These are phyloP conservation scores for Mnemiopsis leidyi DNA, from an alignment of 37 sponge, comb jelly and placozoan genomes.

Conservation along the genomic window DNA sequence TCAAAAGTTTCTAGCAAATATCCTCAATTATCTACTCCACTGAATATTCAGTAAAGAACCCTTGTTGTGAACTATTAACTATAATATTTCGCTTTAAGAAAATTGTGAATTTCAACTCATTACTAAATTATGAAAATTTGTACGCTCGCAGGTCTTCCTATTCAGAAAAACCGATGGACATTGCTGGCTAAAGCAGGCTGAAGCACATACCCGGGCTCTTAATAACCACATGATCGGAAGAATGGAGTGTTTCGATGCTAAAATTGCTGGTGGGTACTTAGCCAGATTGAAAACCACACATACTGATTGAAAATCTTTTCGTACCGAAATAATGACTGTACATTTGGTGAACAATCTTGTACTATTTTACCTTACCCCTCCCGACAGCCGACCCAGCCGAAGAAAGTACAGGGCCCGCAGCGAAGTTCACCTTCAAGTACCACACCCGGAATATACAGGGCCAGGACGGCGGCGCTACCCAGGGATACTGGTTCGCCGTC, in stretches of 20 bases:
- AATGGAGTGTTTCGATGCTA: background rate
- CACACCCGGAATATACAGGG: background rate
- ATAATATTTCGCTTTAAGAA: background rate
- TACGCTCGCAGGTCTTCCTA: background rate
- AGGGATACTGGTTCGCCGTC: background rate
- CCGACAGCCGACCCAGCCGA: background rate
- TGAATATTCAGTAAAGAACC: too few relatives aligned
- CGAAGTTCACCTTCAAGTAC: background rate
- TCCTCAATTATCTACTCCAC: too few relatives aligned
- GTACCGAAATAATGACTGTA: too few relatives aligned
- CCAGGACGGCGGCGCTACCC: background rate
- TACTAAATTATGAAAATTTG: too few relatives aligned
- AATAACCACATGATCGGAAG: background rate
- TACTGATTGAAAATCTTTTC: too few relatives aligned
- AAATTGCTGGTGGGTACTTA: too few relatives aligned
- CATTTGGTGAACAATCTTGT: too few relatives aligned
- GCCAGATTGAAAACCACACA: too few relatives aligned
- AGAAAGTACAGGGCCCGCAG: background rate
- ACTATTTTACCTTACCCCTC: too few relatives aligned
- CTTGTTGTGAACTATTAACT: background rate
- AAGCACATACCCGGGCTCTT: background rate
- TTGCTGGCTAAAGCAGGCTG: background rate
- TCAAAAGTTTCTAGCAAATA: too few relatives aligned
- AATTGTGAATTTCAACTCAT: too few relatives aligned
- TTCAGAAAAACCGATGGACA: background rate